Evolutionary conservation across 1,140 invertebrate species (phyloP).

Genomic region (Phymastichus coffea): DNA sequence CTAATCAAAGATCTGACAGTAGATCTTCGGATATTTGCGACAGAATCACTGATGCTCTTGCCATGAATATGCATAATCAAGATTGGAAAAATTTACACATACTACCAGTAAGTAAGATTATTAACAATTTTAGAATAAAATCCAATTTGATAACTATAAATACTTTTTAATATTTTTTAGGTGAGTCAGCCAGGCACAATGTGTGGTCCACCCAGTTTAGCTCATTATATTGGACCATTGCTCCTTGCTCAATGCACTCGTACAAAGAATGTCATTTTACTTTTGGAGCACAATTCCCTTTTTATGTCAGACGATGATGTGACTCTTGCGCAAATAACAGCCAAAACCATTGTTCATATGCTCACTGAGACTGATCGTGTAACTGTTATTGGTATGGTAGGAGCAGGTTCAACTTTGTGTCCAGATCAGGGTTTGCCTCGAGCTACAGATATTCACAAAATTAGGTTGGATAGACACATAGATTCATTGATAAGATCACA

Average conservation of each 20-base stretch:
- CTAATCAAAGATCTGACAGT: slow-evolving; percentile 13
- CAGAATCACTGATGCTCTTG: slow-evolving; percentile 43
- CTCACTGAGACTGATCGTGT: slow-evolving; percentile 48
- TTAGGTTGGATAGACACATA: slow-evolving; percentile 45
- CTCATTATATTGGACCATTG: slow-evolving; percentile 49
- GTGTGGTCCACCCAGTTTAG: slow-evolving; percentile 48
- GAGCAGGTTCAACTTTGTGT: slow-evolving; percentile 38
- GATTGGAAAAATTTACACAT: slow-evolving; percentile 52
- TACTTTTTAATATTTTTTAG: slow-evolving; percentile 41
- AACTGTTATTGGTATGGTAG: slow-evolving; percentile 45
- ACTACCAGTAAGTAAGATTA: slow-evolving; percentile 35
- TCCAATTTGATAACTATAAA: neutral
- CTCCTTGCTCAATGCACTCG: slow-evolving; percentile 48
- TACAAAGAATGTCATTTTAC: slow-evolving; percentile 48
- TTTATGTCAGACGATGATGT: slow-evolving; percentile 51
- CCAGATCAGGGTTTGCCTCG: slow-evolving; percentile 41
- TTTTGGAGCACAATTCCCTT: slow-evolving; percentile 47
- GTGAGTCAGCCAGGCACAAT: slow-evolving; percentile 45
- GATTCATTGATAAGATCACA: slow-evolving; percentile 42
- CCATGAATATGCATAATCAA: slow-evolving; percentile 38
- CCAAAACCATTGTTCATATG: slow-evolving; percentile 53
- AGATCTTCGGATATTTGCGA: slow-evolving; percentile 44
- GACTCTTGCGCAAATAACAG: slow-evolving; percentile 47
- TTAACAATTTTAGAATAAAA: neutral
- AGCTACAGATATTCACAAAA: slow-evolving; percentile 53